phyloP scores from a whole-genome alignment of 2,113 vertebrate genomes.

The Tupaia chinensis region DNA sequence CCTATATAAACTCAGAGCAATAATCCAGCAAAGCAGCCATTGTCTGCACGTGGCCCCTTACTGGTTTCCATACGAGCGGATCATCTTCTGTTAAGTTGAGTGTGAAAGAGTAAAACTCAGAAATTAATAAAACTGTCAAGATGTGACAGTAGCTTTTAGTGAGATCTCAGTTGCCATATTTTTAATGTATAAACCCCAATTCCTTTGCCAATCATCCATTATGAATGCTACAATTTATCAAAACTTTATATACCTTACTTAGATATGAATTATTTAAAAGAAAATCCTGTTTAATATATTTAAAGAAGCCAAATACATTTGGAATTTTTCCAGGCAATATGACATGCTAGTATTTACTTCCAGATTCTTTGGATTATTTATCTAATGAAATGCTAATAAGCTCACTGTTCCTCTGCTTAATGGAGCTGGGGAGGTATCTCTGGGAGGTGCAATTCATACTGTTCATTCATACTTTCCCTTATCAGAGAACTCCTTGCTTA shows the following conservation, averaged over 20 bases:
- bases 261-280: not conserved
- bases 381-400: constrained; percentile 15
- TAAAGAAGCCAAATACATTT: constrained; percentile 28
- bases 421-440: not conserved
- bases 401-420: not conserved
- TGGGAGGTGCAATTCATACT: not conserved
- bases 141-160: not conserved
- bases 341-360: not conserved
- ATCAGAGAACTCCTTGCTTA: not conserved
- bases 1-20: not conserved
- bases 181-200: constrained; percentile 27
- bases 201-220: not conserved
- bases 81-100: not conserved
- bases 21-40: constrained; percentile 49
- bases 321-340: not conserved
- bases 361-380: constrained; percentile 31
- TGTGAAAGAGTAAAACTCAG: constrained; percentile 40
- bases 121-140: constrained; percentile 50
- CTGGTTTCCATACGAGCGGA: not conserved
- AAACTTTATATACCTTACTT: not conserved
- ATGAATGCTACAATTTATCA: constrained; percentile 32
- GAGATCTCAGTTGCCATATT: not conserved
- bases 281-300: constrained; percentile 9
- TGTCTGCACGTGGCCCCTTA: not conserved
- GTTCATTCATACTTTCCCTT: not conserved